phyloP scores from a whole-genome alignment of 2,113 vertebrate genomes.

The Chrysemys picta region DNA sequence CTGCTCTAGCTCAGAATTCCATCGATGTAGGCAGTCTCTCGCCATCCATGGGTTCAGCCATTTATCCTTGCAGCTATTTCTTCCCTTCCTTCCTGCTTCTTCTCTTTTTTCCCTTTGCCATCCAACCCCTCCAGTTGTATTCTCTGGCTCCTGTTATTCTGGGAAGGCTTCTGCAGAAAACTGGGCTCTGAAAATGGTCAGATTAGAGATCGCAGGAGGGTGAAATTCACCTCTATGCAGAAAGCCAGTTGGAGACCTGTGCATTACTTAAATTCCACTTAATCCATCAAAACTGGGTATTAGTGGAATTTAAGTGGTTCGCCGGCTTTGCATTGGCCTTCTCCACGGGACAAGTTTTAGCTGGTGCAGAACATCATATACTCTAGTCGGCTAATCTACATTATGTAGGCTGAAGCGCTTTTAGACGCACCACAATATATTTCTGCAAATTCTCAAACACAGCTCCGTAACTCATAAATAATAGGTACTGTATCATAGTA shows the following conservation, averaged over 20 bases:
- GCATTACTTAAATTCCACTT: slow-evolving; percentile 53
- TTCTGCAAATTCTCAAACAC: background rate
- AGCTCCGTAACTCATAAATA: background rate
- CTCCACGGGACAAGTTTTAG: slow-evolving; percentile 31
- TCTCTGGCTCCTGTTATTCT: background rate
- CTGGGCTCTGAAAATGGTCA: slow-evolving; percentile 48
- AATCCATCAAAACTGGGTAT: slow-evolving; percentile 48
- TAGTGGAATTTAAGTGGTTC: slow-evolving; percentile 55
- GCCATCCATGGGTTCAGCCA: background rate
- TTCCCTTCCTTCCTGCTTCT: slow-evolving; percentile 12
- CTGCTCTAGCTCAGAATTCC: background rate
- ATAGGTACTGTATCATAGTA: background rate
- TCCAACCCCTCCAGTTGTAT: slow-evolving; percentile 13
- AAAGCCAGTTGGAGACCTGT: slow-evolving; percentile 32
- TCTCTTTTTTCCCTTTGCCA: slow-evolving; percentile 33
- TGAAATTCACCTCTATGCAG: slow-evolving; percentile 39
- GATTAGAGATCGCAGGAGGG: background rate
- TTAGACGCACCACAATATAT: background rate
- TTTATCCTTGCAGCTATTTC: slow-evolving; percentile 23
- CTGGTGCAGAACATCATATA: background rate
- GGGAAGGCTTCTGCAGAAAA: slow-evolving; percentile 30
- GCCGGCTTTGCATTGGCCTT: background rate
- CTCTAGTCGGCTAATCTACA: background rate
- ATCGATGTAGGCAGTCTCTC: background rate
- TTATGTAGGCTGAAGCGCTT: background rate